Evolutionary conservation across 2,888 invertebrate species (phyloP), one percentile per base, ranked within the genome.

Genomic region (Meta bourneti): DNA sequence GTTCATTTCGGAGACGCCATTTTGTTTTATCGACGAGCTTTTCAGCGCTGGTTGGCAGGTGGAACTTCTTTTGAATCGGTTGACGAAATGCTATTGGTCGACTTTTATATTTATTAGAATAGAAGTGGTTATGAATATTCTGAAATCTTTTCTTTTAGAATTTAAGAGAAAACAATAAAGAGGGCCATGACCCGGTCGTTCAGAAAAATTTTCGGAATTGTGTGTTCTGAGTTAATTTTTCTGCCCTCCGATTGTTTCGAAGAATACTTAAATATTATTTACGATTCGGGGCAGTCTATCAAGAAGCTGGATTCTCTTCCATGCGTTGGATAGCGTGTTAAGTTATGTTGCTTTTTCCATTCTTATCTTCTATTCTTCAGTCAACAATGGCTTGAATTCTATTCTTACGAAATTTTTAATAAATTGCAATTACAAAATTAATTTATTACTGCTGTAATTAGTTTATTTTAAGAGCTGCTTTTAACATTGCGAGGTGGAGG

Each of bases 1-100:
- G 34, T 79, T 79, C 79, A 54, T 79, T 79, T 54, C 19, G 54
- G 54, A 54, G 54, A 19, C 54, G 79, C 79, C 79, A 79, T 79
- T 61, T 61, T 52, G 19, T 54, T 20, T 19, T 19, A 49, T 54
- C 9, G 20, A 54, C 11, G 16, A 19, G 34, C 0, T 54, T 54
- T 34, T 54, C 52, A 20, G 34, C 34, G 34, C 34, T 34, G 54
- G 54, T 13, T 79, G 79, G 52, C 16, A 5, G 77, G 54, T 61
- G 54, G 5, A 9, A 61, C 79, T 49, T 77, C 34, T 77, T 77
- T 77, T n/a, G 20, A 79, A 79, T 79, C 54, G 11, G 19, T 52
- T 54, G 79, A 34, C 79, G 16, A 11, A 11, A 54, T 20, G 54
- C 79, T 79, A 11, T 61, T 19, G 54, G 79, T 13, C 9, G 20